Evolutionary conservation across 2,888 invertebrate species (phyloP).

Genomic region (Troilus luridus): DNA sequence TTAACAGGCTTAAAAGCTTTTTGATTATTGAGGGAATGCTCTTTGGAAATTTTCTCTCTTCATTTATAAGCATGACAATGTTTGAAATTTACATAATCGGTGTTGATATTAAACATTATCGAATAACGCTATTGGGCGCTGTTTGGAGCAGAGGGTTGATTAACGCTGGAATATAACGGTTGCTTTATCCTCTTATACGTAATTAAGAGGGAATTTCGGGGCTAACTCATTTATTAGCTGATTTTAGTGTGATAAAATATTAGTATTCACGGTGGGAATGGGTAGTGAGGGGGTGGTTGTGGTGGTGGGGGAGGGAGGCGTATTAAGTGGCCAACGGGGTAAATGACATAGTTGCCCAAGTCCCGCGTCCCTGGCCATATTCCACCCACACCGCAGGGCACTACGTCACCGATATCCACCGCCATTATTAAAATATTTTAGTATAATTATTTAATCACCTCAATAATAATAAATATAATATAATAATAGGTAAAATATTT

Average conservation of each 20-base stretch:
- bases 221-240: constrained; percentile 24
- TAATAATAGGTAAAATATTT: not conserved
- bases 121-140: not conserved
- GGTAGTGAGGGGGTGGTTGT: not conserved
- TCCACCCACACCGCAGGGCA: not conserved
- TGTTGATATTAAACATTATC: not conserved
- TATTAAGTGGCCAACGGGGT: not conserved
- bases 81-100: not conserved
- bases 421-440: not conserved
- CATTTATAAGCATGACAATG: too few relatives aligned
- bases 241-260: constrained; percentile 13
- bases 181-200: not conserved
- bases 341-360: not conserved
- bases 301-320: not conserved
- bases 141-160: not conserved
- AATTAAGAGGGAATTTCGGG: not conserved
- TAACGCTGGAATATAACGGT: not conserved
- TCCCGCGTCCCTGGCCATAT: not conserved
- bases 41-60: too few relatives aligned
- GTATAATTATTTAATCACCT: not conserved
- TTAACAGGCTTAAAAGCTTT: too few relatives aligned
- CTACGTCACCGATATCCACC: not conserved
- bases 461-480: not conserved
- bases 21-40: too few relatives aligned
- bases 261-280: not conserved